Conservation (phyloP, 2,888 invertebrate genomes). For the Nezara viridula region DNA sequence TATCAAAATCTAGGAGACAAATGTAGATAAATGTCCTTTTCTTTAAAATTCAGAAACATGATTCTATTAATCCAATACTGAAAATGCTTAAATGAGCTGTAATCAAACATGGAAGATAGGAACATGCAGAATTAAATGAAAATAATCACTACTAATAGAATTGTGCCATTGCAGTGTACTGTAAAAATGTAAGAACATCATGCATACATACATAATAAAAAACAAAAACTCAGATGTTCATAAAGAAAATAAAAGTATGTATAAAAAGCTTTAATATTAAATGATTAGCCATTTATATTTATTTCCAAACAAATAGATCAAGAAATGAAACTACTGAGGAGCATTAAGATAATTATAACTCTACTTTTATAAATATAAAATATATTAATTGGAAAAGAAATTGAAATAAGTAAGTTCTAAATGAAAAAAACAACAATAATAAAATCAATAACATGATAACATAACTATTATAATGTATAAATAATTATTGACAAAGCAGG, state of each 20-base stretch:
- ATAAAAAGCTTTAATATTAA: not conserved
- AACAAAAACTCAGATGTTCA: not conserved
- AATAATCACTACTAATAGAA: constrained; percentile 49
- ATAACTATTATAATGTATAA: not conserved
- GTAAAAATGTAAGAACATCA: constrained; percentile 51
- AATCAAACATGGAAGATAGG: not conserved
- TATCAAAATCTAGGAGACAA: no score
- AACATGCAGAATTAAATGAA: not conserved
- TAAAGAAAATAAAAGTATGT: not conserved
- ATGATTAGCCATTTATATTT: not conserved
- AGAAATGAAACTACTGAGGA: not conserved
- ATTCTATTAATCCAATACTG: not conserved
- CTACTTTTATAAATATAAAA: not conserved
- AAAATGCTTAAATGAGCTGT: not conserved
- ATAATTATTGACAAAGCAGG: not conserved
- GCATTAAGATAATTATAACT: not conserved
- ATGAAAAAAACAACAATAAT: not conserved
- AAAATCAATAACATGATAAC: not conserved
- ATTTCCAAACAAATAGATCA: not conserved
- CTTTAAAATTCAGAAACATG: not conserved
- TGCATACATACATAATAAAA: constrained; percentile 32
- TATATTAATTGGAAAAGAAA: not conserved
- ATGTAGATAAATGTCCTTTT: no score
- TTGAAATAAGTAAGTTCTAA: not conserved
- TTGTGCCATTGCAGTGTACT: constrained; percentile 13